phyloP scores from a whole-genome alignment of 2,113 vertebrate genomes.

The Phyllostomus hastatus region DNA sequence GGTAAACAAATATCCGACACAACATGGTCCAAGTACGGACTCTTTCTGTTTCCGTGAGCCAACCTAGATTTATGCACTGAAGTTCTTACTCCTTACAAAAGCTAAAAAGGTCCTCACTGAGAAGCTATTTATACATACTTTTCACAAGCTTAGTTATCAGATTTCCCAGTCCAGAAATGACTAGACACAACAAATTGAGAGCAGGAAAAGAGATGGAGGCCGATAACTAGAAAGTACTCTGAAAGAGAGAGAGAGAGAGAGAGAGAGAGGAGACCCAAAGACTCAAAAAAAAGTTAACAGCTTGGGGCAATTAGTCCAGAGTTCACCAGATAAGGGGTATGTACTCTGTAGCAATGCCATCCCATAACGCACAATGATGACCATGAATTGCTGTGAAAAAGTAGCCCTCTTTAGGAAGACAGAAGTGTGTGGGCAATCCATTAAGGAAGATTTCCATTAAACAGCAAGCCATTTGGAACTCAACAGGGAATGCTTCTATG shows the following conservation, averaged over 20 bases:
- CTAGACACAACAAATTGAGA: constrained; percentile 50
- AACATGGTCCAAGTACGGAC: not conserved
- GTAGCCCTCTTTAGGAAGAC: not conserved
- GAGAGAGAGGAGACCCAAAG: not conserved
- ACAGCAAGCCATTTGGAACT: not conserved
- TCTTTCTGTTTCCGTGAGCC: not conserved
- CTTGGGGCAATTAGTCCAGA: not conserved
- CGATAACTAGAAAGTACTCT: constrained; percentile 32
- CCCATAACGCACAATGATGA: not conserved
- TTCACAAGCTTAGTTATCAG: constrained; percentile 41
- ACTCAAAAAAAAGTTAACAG: not conserved
- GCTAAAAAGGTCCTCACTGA: not conserved
- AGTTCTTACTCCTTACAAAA: not conserved
- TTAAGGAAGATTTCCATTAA: constrained; percentile 4
- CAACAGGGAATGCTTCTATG: not conserved
- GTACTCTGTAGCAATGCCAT: too few species aligned
- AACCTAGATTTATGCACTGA: not conserved
- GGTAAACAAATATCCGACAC: constrained; percentile 25
- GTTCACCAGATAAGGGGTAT: not conserved
- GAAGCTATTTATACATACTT: not conserved
- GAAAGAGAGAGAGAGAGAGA: not conserved
- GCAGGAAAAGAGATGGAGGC: constrained; percentile 37
- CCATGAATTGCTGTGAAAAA: not conserved
- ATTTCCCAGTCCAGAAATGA: constrained; percentile 3
- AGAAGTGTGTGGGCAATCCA: not conserved